Evolutionary conservation across 1,140 invertebrate species (phyloP).

Genomic region (Leptinotarsa defecta): DNA sequence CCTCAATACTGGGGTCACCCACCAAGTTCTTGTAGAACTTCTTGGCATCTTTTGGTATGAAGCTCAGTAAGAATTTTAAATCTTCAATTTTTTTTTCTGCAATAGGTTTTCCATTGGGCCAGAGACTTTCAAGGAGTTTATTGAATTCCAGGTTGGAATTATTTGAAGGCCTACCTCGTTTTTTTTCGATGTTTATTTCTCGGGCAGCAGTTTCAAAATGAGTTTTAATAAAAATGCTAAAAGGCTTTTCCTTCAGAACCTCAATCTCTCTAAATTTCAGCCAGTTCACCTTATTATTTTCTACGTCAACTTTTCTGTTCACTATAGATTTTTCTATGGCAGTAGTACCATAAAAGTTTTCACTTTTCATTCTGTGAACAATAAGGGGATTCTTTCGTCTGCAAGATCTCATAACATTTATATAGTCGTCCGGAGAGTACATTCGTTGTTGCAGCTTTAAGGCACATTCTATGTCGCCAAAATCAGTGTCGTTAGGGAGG

Average conservation of each 20-base stretch:
- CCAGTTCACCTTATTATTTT: slow-evolving; percentile 32
- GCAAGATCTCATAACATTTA: slow-evolving; percentile 45
- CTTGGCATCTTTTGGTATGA: slow-evolving; percentile 1
- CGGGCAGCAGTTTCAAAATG: slow-evolving; percentile 9
- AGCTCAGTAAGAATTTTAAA: neutral
- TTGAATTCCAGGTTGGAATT: neutral
- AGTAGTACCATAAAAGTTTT: slow-evolving; percentile 20
- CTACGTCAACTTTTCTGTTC: slow-evolving; percentile 31
- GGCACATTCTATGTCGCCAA: slow-evolving; percentile 47
- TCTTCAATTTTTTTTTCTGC: neutral
- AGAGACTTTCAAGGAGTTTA: slow-evolving; percentile 23
- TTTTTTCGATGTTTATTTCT: slow-evolving; percentile 11
- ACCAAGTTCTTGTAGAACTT: neutral
- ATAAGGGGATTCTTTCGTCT: slow-evolving; percentile 37
- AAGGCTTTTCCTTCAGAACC: slow-evolving; percentile 28
- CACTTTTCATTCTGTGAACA: slow-evolving; percentile 13
- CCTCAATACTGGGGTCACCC: neutral
- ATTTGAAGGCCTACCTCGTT: slow-evolving; percentile 7
- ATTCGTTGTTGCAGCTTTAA: slow-evolving; percentile 50
- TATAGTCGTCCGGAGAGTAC: slow-evolving; percentile 49
- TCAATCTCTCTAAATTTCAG: slow-evolving; percentile 30
- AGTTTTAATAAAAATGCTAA: slow-evolving; percentile 21
- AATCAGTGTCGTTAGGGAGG: slow-evolving; percentile 27
- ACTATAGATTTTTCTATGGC: slow-evolving; percentile 30
- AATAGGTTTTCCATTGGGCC: slow-evolving; percentile 26